Conservation (phyloP, 1,140 invertebrate genomes). For the Magallana ariakensis region DNA sequence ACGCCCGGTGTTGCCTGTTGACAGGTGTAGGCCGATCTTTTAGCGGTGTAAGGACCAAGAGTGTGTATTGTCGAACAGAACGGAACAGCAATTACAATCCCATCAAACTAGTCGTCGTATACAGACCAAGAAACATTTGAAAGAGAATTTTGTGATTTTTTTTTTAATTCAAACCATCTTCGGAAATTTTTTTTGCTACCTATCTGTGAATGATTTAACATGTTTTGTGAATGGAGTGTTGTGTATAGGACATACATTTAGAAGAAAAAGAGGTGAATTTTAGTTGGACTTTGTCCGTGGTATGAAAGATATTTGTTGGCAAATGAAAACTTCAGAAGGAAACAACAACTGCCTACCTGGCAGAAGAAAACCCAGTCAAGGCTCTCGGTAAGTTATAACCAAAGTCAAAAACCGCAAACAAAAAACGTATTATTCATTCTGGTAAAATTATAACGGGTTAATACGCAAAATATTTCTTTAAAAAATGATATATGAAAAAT, state of each 20-base stretch:
- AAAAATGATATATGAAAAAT: no score
- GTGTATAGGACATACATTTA: not conserved
- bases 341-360: slow-evolving; percentile 51
- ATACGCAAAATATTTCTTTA: no score
- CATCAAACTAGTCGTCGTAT: not conserved
- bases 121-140: not conserved
- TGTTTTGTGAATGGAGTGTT: not conserved
- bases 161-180: not conserved
- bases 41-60: not conserved
- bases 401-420: no score
- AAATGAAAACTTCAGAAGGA: slow-evolving; percentile 49
- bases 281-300: not conserved
- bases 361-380: slow-evolving; percentile 52
- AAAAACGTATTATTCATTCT: no score
- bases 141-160: not conserved
- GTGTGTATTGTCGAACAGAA: not conserved
- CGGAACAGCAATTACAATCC: not conserved
- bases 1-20: not conserved
- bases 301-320: slow-evolving; percentile 26
- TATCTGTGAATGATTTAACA: not conserved
- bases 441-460: no score
- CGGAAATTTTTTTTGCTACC: no score
- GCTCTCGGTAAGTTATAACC: slow-evolving; percentile 44
- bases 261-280: slow-evolving; percentile 1
- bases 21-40: slow-evolving; percentile 20